A percentile compares a stretch with the other conserved stretches of the same genome.
Conservation (phyloP, 2,888 invertebrate genomes). For the Lutraria lutraria region DNA sequence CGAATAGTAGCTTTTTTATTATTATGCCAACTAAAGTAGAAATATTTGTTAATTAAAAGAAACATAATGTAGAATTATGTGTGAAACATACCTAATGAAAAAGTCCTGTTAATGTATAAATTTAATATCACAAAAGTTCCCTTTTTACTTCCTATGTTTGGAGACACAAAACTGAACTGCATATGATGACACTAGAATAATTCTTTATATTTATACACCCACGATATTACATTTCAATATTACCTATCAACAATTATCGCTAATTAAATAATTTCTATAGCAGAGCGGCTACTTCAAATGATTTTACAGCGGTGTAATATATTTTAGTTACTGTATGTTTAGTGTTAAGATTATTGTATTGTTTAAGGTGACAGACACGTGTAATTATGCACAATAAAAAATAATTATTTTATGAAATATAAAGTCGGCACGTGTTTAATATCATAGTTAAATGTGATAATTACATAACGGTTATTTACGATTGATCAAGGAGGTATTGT, state of each 20-base stretch:
- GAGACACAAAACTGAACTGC: neutral
- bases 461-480: neutral
- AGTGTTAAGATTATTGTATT: neutral
- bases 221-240: neutral
- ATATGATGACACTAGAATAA: neutral
- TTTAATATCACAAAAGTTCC: too few relatives aligned
- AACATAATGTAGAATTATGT: too few relatives aligned
- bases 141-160: too few relatives aligned
- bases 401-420: neutral
- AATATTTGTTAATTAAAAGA: too few relatives aligned
- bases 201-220: neutral
- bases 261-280: neutral
- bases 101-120: too few relatives aligned
- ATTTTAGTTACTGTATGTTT: neutral
- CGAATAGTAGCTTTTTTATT: too few relatives aligned
- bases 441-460: neutral
- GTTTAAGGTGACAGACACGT: neutral
- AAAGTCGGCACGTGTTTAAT: neutral
- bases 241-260: neutral
- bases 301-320: neutral
- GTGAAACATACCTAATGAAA: too few relatives aligned
- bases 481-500: neutral
- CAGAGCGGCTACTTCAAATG: neutral
- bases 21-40: too few relatives aligned
- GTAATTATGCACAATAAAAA: neutral